Evolutionary conservation across 2,797 vertebrate genomes (phyloP), one percentile per base, ranked within the genome.

Genomic region (Esox lucius): DNA sequence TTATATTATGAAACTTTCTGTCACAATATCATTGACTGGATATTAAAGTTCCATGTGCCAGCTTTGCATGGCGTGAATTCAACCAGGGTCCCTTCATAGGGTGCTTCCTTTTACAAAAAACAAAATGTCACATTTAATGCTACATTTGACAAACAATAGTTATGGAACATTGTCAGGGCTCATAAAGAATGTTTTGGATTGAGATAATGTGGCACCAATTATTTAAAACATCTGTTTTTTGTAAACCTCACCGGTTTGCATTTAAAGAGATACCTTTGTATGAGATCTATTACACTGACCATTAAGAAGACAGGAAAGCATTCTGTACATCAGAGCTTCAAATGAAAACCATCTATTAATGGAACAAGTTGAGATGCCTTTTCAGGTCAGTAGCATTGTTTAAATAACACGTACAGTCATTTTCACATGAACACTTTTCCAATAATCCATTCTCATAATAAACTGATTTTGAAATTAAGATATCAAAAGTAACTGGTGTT

Each of bases 1-100:
- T 92, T 92, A 90, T 90, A 90, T 93, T 93, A 94, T 94, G 90
- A 92, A 94, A 94, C 90, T 84, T 90, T 93, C 92, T 92, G 70
- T 90, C 87, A 88, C 86, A 90, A 88, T 89, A 88, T 90, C 46
- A 62, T 31, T 35, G 31, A 46, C 72, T 75, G 73, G 51, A n/a
- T 70, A 31, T n/a, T 26, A n/a, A 17, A 64, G 39, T 70, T 33
- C 71, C 53, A 61, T 70, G 26, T 70, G 22, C 64, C 69, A 68
- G 48, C 75, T 73, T 70, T 69, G 67, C 70, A 71, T 72, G 73
- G 68, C 51, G 75, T 72, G 61, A 26, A 31, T 71, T 68, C 71
- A 59, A 61, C 26, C 68, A 70, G 42, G 64, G n/a, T 78, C 59
- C 56, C 85, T 88, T 81, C 85, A 87, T 74, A 75, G 80, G 31